Evolutionary conservation across 2,797 vertebrate species (phyloP), one percentile per base, ranked within the genome.

Genomic region (Xenopus petersii): DNA sequence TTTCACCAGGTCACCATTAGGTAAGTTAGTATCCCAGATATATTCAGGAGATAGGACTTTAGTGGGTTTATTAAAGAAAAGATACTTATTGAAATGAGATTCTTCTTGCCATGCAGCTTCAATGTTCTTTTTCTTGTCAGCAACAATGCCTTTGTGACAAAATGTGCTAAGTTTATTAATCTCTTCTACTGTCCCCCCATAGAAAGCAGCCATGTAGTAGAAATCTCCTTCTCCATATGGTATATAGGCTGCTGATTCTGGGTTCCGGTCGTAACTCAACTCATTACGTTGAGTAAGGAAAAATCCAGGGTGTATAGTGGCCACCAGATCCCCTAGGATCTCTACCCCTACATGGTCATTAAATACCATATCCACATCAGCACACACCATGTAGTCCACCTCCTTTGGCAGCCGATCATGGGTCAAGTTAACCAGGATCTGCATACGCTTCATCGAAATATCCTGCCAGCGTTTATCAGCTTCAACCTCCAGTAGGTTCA

Each of bases 41-140:
- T 93, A 93, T 83, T 93, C 93, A 10, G 92, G 93, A 12, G 91
- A 94, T 65, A 94, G 88, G 56, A 94, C 84, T 9, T 87, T 81
- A 0, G 87, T 91, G 0, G 92, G 90, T 73, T 75, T 90, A 82
- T 84, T 86, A 26, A 89, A 81, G 36, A 90, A 83, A 58, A 93
- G 81, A 70, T 92, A 93, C 65, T 87, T 85, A 81, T 93, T 93
- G 67, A 94, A 82, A 82, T 92, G 92, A 81, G 89, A 91, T 79
- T 94, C 91, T 10, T 93, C 90, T 0, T 88, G 80, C 54, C 84
- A 82, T 12, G 71, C 64, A 21, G 90, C 85, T 59, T n/a, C 81
- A 2, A 86, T 12, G 0, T 82, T 81, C 0, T 82, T 84, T 6
- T 83, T 80, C n/a, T 85, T 86, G 80, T 93, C 93, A 77, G 87